phyloP scores from a whole-genome alignment of 2,113 vertebrate genomes.

The Ondatra zibethicus region DNA sequence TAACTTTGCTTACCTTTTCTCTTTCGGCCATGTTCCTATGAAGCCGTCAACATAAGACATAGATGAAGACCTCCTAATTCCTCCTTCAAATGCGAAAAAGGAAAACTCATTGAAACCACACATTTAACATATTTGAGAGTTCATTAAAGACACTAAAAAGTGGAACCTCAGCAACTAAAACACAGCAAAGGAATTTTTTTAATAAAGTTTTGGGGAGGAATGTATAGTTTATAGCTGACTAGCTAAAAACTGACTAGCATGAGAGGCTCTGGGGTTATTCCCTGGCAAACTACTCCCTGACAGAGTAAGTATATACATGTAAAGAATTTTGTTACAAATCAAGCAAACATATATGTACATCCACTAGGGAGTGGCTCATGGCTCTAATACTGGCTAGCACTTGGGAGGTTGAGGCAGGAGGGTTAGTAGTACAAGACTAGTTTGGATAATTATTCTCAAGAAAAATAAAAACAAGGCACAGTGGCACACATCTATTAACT shows the following conservation, averaged over 20 bases:
- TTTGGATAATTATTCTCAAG: not conserved
- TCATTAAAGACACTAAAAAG: not conserved
- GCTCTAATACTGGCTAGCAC: not conserved
- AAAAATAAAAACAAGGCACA: not conserved
- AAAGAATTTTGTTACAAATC: not conserved
- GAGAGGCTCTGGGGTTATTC: not conserved
- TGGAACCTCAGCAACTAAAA: not conserved
- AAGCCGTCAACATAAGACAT: conserved; percentile 98
- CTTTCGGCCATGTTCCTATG: conserved; percentile 98
- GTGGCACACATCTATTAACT: not conserved
- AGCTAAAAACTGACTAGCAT: not conserved
- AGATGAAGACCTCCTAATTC: conserved; percentile 96
- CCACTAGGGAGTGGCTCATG: not conserved
- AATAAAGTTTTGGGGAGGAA: no score
- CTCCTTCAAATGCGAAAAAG: conserved; percentile 87
- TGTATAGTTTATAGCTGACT: no score
- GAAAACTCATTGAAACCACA: conserved; percentile 48
- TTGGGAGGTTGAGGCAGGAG: not conserved
- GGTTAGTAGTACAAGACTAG: not conserved
- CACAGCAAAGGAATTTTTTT: not conserved
- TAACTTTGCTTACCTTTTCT: conserved; percentile 91
- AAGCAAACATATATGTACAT: not conserved
- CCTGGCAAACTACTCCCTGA: not conserved
- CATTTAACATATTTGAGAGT: not conserved
- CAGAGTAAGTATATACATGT: not conserved